Percentiles rank a stretch among this genome's conserved stretches.
Conservation (phyloP, 2,113 vertebrate species). For the Onychostoma macrolepis region DNA sequence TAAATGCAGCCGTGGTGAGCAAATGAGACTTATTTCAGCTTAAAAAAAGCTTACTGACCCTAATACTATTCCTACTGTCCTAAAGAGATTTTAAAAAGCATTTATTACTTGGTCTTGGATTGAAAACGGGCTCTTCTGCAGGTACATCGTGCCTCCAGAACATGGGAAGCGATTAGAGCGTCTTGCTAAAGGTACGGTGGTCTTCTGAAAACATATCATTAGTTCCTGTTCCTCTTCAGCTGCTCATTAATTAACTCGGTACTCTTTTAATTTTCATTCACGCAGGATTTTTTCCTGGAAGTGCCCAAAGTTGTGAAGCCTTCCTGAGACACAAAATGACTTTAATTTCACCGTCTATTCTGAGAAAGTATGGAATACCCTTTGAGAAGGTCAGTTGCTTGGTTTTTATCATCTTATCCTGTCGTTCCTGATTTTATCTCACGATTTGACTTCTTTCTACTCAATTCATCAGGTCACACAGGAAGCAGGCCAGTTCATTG, state of each 20-base stretch:
- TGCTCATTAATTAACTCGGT: no score
- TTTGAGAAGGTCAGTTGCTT: slow-evolving; percentile 87
- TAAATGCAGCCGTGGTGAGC: not conserved
- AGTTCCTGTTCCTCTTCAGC: not conserved
- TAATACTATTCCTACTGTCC: not conserved
- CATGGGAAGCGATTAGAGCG: slow-evolving; percentile 93
- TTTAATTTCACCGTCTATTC: slow-evolving; percentile 92
- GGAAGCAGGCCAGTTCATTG: slow-evolving; percentile 94
- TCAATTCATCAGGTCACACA: slow-evolving; percentile 84
- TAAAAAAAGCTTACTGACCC: not conserved
- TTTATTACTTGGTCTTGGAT: not conserved
- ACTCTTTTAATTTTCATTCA: not conserved
- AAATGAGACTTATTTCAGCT: not conserved
- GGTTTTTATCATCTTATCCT: not conserved
- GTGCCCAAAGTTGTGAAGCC: slow-evolving; percentile 95
- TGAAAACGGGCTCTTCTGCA: slow-evolving; percentile 56
- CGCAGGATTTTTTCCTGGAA: slow-evolving; percentile 97
- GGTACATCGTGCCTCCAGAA: slow-evolving; percentile 95
- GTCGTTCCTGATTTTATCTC: not conserved
- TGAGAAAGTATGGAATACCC: slow-evolving; percentile 95
- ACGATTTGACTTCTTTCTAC: not conserved
- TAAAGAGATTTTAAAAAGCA: not conserved
- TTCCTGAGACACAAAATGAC: slow-evolving; percentile 99
- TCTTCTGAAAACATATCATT: no score
- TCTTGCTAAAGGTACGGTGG: slow-evolving; percentile 88